Percentiles rank a stretch among this genome's conserved stretches.
Evolutionary conservation across 1,140 invertebrate genomes (phyloP).

Genomic region (Drosophila sproati): DNA sequence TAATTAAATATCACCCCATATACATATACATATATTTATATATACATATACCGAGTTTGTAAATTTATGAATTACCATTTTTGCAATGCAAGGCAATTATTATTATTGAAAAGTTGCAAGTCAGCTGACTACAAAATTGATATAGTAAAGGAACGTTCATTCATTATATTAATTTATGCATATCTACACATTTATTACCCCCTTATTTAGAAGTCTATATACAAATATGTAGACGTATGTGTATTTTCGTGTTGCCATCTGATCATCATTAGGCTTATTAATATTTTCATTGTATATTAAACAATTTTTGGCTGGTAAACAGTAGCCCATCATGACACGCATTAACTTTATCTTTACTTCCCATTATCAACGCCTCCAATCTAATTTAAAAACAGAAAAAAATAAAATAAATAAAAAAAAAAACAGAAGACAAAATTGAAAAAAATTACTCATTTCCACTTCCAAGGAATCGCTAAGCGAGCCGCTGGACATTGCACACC

Average conservation of each 20-base stretch:
- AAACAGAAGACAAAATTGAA: constrained; percentile 57
- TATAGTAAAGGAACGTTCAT: constrained; percentile 32
- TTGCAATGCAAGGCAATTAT: neutral
- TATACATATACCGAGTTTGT: no score
- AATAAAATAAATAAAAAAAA: constrained; percentile 53
- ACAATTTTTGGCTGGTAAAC: constrained; percentile 23
- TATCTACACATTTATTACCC: constrained; percentile 15
- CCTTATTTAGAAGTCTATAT: neutral
- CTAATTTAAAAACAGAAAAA: constrained; percentile 64
- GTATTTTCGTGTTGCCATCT: constrained; percentile 18
- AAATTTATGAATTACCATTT: constrained; percentile 17
- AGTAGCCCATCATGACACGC: constrained; percentile 46
- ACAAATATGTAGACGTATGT: neutral
- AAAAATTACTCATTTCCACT: constrained; percentile 82
- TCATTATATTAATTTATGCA: constrained; percentile 40
- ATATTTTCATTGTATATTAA: constrained; percentile 38
- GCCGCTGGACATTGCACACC: constrained; percentile 55
- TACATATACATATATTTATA: no score
- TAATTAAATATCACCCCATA: neutral
- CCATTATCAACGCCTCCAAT: constrained; percentile 72
- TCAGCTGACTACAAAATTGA: neutral
- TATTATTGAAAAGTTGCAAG: constrained; percentile 6
- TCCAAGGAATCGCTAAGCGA: constrained; percentile 75
- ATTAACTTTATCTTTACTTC: constrained; percentile 44
- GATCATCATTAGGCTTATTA: constrained; percentile 49